Base-by-base conservation (phyloP, 2,888 invertebrate genomes). In the Stomorhina lunata region DNA sequence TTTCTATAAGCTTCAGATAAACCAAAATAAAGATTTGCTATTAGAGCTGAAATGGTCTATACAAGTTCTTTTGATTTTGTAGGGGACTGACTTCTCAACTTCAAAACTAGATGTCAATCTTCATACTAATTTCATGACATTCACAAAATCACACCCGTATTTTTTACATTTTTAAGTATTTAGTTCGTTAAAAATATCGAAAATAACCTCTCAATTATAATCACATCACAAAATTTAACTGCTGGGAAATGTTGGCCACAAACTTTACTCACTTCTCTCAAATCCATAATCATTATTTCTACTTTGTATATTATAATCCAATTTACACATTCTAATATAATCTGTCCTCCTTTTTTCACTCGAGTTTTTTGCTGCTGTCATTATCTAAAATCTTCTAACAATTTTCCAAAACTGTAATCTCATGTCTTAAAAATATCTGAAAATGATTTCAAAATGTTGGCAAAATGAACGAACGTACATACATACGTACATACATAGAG, bases 221-320 rank as follows among this genome's bases (percentile, higher is more conserved):
- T n/a, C n/a, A n/a, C n/a, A n/a, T n/a, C n/a, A n/a, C n/a, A n/a
- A n/a, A n/a, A n/a, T n/a, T n/a, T n/a, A n/a, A n/a, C n/a, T 15
- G n/a, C 2, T 63, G n/a, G 15, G 10, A n/a, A 32, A 25, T n/a
- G 4, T 12, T 22, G 20, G 17, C 43, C 4, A 20, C 25, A 3
- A 4, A 22, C n/a, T 22, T 40, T 10, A n/a, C 48, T 27, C 25
- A 12, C n/a, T 37, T n/a, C 27, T 37, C 10, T 0, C 22, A 20
- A 1, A 43, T 3, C 4, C 40, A 12, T 20, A 53, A 69, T 63
- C 55, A 45, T 45, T 75, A 66, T 65, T 55, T 55, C 34, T n/a
- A n/a, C n/a, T n/a, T n/a, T n/a, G n/a, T n/a, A 55, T 75, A 75
- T 81, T 81, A 77, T 68, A 81, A 81, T 61, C 61, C 72, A 81